Evolutionary conservation across 1,140 invertebrate genomes (phyloP).

Genomic region (Pseudomyrmex pallidus): DNA sequence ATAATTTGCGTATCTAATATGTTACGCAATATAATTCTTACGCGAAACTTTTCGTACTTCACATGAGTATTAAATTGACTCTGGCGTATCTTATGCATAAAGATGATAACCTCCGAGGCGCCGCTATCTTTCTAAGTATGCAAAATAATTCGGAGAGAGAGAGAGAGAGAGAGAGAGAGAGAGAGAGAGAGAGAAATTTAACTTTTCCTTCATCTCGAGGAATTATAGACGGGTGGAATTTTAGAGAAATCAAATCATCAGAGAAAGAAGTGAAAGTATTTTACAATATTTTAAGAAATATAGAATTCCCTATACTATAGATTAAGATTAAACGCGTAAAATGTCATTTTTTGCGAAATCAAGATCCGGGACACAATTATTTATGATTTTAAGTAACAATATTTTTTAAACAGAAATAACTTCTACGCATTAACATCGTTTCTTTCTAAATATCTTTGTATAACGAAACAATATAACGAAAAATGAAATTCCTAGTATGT

Average conservation of each 20-base stretch:
- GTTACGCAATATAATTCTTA: constrained; percentile 53
- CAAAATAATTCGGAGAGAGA: constrained; percentile 66
- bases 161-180: too few species aligned
- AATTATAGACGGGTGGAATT: constrained; percentile 9
- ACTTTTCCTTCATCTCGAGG: constrained; percentile 42
- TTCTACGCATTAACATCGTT: background rate
- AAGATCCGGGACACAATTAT: background rate
- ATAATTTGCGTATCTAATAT: constrained; percentile 30
- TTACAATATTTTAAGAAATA: constrained; percentile 29
- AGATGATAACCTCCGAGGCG: constrained; percentile 59
- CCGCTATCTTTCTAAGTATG: constrained; percentile 66
- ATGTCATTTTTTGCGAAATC: background rate
- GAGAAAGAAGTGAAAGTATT: constrained; percentile 25
- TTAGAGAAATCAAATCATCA: constrained; percentile 33
- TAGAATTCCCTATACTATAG: background rate
- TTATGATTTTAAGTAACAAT: background rate
- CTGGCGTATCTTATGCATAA: constrained; percentile 69
- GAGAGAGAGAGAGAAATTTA: constrained; percentile 47
- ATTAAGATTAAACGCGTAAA: background rate
- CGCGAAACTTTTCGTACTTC: constrained; percentile 31
- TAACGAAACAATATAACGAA: background rate
- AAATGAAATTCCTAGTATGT: background rate
- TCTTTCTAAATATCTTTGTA: background rate
- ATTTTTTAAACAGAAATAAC: background rate
- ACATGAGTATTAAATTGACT: constrained; percentile 54